phyloP scores from a whole-genome alignment of 2,113 vertebrate genomes.

The Circaetus cinerascens region DNA sequence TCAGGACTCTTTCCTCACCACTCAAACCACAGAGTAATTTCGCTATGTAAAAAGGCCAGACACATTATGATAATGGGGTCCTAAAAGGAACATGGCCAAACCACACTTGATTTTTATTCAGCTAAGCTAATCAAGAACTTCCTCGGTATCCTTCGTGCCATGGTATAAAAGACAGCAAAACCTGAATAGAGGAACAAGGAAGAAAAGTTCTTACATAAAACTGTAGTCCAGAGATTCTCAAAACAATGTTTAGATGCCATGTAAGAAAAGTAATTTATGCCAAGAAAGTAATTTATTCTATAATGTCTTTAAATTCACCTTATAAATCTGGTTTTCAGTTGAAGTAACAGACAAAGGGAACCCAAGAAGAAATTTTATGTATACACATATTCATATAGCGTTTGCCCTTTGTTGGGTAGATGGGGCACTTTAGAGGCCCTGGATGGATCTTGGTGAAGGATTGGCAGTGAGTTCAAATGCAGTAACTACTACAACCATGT shows the following conservation, averaged over 20 bases:
- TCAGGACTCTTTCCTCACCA: background rate
- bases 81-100: background rate
- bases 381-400: background rate
- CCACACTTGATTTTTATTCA: slow-evolving; percentile 18
- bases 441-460: background rate
- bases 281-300: background rate
- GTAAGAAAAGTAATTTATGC: background rate
- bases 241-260: background rate
- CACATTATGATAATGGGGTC: background rate
- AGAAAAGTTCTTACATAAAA: background rate
- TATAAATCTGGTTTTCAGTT: background rate
- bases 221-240: background rate
- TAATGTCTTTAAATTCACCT: background rate
- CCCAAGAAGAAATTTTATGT: background rate
- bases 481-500: background rate
- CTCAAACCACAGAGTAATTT: slow-evolving; percentile 12
- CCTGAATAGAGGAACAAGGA: background rate
- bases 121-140: background rate
- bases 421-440: background rate
- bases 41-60: background rate
- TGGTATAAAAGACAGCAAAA: background rate
- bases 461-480: background rate
- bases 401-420: background rate
- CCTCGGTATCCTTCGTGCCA: background rate
- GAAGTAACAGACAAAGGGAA: background rate